Conservation (phyloP, 2,888 invertebrate genomes). For the Drosophila limbata region DNA sequence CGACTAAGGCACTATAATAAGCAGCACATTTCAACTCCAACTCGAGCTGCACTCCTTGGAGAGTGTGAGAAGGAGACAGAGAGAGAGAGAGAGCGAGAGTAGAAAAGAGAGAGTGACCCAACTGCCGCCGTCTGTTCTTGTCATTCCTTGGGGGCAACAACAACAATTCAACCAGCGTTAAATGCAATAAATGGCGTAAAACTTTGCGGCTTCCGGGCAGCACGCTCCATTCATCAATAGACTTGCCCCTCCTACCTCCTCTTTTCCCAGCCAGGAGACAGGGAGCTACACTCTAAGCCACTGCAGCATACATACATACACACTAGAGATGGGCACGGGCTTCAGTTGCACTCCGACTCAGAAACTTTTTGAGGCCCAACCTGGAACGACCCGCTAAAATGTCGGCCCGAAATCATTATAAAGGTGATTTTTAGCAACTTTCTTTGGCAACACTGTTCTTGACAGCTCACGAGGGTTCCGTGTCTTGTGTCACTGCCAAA, state of each 20-base stretch:
- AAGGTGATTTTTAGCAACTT: too few species aligned
- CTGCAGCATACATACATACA: conserved; percentile 11
- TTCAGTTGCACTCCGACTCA: too few species aligned
- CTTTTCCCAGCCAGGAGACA: not conserved
- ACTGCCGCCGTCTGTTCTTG: conserved; percentile 2
- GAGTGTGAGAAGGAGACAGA: not conserved
- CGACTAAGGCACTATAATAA: conserved; percentile 7
- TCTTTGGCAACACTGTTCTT: too few species aligned
- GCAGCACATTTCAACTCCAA: conserved; percentile 16
- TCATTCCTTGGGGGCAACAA: conserved; percentile 1
- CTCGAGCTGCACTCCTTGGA: not conserved
- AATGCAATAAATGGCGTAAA: conserved; percentile 78
- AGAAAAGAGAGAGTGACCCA: not conserved
- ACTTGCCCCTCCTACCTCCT: conserved; percentile 11
- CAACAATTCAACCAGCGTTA: conserved; percentile 35
- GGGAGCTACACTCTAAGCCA: not conserved
- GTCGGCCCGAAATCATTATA: too few species aligned
- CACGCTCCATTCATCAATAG: conserved; percentile 42
- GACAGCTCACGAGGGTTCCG: not conserved
- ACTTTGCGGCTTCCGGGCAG: conserved; percentile 54
- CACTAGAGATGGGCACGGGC: too few species aligned
- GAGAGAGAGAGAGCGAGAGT: not conserved
- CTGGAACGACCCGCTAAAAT: too few species aligned
- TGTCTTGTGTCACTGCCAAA: not conserved
- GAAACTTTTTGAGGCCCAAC: too few species aligned